A percentile compares a stretch with the other conserved stretches of the same genome.
These are phyloP conservation scores for Rhyacophila evoluta DNA, from an alignment of 2,888 invertebrate genomes.

Conservation along the genomic window DNA sequence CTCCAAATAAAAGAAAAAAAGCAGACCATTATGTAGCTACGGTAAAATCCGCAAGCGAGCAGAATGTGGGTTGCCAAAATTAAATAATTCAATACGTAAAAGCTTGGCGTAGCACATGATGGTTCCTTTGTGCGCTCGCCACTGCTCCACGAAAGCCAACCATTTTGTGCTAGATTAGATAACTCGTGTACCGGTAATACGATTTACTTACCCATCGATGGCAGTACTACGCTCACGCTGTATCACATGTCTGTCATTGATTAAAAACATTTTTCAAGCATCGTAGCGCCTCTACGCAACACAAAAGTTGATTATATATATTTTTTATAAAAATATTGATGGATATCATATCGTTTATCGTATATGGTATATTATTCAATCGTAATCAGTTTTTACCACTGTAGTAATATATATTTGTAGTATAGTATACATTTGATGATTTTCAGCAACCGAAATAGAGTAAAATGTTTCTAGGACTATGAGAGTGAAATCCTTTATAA, in stretches of 20 bases:
- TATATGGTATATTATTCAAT: no score
- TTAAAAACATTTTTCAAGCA: background rate
- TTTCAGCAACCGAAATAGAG: no score
- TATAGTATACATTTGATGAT: no score
- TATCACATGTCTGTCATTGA: background rate
- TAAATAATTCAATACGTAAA: slow-evolving; percentile 14
- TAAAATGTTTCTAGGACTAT: no score
- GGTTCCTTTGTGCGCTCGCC: background rate
- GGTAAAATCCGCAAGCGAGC: background rate
- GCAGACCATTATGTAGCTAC: background rate
- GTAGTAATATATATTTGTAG: no score
- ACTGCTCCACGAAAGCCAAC: background rate
- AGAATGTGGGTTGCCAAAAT: background rate
- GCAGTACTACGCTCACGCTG: background rate
- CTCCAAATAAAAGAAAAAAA: background rate
- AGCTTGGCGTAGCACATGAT: background rate
- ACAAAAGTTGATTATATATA: background rate
- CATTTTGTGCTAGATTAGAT: slow-evolving; percentile 35
- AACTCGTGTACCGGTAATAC: slow-evolving; percentile 33
- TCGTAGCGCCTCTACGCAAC: background rate
- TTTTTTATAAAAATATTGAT: no score
- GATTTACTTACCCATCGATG: slow-evolving; percentile 30
- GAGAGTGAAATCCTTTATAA: no score
- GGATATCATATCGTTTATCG: no score
- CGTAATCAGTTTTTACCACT: no score